Evolutionary conservation across 2,888 invertebrate species (phyloP).

Genomic region (Chaitophorus viminalis): DNA sequence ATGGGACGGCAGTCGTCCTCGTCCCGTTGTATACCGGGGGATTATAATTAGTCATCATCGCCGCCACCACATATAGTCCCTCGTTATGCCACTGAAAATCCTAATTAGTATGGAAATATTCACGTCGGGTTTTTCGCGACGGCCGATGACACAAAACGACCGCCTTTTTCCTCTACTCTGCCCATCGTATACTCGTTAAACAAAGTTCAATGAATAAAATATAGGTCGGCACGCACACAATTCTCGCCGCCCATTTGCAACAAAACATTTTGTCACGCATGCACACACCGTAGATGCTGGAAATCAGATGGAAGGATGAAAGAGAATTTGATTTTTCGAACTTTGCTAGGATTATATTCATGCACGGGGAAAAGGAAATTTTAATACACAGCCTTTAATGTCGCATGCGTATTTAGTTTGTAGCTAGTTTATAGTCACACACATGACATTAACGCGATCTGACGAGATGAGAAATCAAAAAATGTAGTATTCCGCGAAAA

Average conservation of each 20-base stretch:
- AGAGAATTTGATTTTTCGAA: too few species aligned
- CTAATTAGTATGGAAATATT: constrained; percentile 32
- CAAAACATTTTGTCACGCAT: neutral
- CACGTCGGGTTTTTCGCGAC: constrained; percentile 11
- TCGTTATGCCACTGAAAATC: neutral
- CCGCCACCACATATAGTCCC: neutral
- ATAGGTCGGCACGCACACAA: neutral
- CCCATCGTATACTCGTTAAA: neutral
- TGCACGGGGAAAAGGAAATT: neutral
- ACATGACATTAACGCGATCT: neutral
- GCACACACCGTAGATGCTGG: neutral
- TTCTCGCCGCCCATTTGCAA: neutral
- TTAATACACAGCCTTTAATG: too few species aligned
- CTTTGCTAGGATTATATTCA: neutral
- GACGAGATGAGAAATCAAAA: neutral
- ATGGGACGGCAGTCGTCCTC: neutral
- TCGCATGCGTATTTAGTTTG: too few species aligned
- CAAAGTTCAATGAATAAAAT: neutral
- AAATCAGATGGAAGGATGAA: neutral
- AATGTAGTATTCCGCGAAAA: too few species aligned
- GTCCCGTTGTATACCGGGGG: neutral
- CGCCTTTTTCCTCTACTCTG: neutral
- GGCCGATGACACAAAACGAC: neutral
- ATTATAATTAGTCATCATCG: neutral
- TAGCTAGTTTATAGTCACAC: too few species aligned